Conservation (phyloP, 2,113 vertebrate species). For the Centropus bengalensis region DNA sequence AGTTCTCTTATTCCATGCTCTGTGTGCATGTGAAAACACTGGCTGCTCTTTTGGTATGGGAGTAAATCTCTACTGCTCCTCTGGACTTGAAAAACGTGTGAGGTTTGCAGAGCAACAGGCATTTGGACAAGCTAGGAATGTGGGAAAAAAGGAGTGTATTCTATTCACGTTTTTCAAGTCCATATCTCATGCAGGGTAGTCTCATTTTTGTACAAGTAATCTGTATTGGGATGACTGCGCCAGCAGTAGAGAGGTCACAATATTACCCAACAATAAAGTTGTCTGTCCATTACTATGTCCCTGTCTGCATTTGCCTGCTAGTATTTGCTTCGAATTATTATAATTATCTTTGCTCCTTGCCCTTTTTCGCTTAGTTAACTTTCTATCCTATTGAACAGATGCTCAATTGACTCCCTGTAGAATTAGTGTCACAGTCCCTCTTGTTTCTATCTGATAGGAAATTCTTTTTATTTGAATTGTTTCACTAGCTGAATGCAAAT, state of each 20-base stretch:
- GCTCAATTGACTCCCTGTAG: background rate
- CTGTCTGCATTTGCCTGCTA: background rate
- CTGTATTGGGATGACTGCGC: background rate
- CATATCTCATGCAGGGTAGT: background rate
- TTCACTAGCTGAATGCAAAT: background rate
- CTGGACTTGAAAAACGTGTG: background rate
- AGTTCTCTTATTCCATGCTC: background rate
- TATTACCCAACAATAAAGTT: background rate
- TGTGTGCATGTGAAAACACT: background rate
- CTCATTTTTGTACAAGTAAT: background rate
- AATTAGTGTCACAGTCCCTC: background rate
- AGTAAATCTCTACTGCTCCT: background rate
- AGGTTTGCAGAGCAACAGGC: background rate
- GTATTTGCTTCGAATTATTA: background rate
- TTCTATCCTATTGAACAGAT: background rate
- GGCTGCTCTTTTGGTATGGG: background rate
- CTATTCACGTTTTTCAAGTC: background rate
- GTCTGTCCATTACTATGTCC: background rate
- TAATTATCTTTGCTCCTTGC: background rate
- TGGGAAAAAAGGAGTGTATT: background rate
- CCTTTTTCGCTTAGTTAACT: background rate
- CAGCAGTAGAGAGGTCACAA: background rate
- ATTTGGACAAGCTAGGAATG: background rate
- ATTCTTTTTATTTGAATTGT: background rate
- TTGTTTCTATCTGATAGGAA: background rate